Percentiles rank a stretch among this genome's conserved stretches.
phyloP scores from a whole-genome alignment of 1,140 invertebrate species.

The Lordiphosa clarofinis region DNA sequence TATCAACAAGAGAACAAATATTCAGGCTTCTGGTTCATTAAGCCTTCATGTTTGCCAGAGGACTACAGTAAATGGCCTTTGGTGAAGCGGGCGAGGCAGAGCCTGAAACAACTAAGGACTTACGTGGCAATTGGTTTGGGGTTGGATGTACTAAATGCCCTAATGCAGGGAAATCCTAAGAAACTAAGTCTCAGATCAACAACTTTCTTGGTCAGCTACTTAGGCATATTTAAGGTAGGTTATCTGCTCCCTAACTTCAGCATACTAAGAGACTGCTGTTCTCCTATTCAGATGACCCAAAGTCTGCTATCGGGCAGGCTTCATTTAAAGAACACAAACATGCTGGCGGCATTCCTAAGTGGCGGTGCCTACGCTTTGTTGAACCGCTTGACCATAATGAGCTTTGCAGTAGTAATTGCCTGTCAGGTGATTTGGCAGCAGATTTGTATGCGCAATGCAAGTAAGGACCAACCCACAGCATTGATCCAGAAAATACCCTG shows the following conservation, averaged over 20 bases:
- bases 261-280: background rate
- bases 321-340: conserved; percentile 4
- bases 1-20: conserved; percentile 27
- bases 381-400: conserved; percentile 38
- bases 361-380: conserved; percentile 25
- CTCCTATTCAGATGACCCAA: conserved; percentile 25
- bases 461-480: background rate
- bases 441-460: conserved; percentile 11
- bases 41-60: conserved; percentile 15
- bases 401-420: conserved; percentile 37
- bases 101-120: conserved; percentile 22
- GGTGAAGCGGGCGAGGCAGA: conserved; percentile 1
- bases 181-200: conserved; percentile 27
- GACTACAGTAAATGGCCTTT: conserved; percentile 18
- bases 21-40: conserved; percentile 55
- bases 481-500: conserved; percentile 30
- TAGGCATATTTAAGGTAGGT: conserved; percentile 37
- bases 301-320: conserved; percentile 13
- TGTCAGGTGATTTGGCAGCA: conserved; percentile 41
- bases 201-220: conserved; percentile 35
- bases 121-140: conserved; percentile 42
- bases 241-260: background rate
- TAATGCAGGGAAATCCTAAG: conserved; percentile 3
- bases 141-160: conserved; percentile 28
- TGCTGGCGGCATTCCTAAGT: conserved; percentile 40